Conservation (phyloP, 92 coral and sea anemone species). For the Epizoanthus stellaris region DNA sequence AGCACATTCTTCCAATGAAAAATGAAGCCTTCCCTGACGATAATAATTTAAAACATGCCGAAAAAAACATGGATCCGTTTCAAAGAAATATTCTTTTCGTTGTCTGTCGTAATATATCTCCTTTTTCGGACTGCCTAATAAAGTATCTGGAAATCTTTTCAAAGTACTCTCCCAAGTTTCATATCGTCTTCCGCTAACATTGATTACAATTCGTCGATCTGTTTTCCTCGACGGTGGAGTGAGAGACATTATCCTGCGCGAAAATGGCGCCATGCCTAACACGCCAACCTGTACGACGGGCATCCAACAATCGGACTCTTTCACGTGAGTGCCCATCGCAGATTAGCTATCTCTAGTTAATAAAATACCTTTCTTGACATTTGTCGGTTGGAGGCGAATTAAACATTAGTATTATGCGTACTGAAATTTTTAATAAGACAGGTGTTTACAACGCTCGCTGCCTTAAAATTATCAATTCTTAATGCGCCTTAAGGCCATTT, state of each 20-base stretch:
- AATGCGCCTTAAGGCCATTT: constrained; percentile 37
- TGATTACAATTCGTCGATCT: constrained; percentile 81
- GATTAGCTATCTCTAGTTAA: background rate
- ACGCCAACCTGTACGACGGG: constrained; percentile 78
- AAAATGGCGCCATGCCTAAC: constrained; percentile 84
- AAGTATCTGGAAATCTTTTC: constrained; percentile 81
- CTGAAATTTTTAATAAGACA: constrained; percentile 16
- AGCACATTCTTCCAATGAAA: constrained; percentile 88
- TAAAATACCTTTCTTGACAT: background rate
- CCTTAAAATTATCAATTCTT: constrained; percentile 36
- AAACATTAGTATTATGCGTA: constrained; percentile 12
- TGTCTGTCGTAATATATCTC: constrained; percentile 73
- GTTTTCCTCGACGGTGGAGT: constrained; percentile 64
- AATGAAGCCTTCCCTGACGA: constrained; percentile 90
- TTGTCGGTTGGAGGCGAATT: constrained; percentile 6
- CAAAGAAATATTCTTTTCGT: constrained; percentile 81
- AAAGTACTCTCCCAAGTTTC: constrained; percentile 95
- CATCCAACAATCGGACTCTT: constrained; percentile 59
- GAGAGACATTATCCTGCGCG: constrained; percentile 51
- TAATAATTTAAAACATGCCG: constrained; percentile 92
- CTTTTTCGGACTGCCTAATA: constrained; percentile 77
- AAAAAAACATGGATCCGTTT: constrained; percentile 88
- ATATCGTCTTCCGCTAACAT: constrained; percentile 90
- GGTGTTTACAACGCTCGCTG: constrained; percentile 1
- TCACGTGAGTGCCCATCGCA: constrained; percentile 16